Percentiles rank a stretch among this genome's conserved stretches.
These are phyloP conservation scores for Cryptocheilus praepositus DNA, from an alignment of 2,888 invertebrate species.

Conservation along the genomic window DNA sequence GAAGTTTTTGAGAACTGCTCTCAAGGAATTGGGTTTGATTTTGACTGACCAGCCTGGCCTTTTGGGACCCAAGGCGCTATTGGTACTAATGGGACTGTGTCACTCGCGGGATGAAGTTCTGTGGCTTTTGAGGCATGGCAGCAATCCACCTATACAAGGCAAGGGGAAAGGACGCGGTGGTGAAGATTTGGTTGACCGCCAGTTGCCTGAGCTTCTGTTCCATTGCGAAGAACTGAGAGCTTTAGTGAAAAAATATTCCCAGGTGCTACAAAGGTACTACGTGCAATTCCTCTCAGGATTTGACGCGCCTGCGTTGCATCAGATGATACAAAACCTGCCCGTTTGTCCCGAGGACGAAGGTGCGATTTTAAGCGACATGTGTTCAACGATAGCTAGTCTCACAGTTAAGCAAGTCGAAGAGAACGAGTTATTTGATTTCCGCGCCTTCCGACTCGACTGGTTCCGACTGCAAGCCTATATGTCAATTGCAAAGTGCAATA, in stretches of 20 bases:
- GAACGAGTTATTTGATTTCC: conserved; percentile 96
- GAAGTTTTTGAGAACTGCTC: conserved; percentile 95
- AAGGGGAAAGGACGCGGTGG: conserved; percentile 90
- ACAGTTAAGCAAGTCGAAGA: conserved; percentile 97
- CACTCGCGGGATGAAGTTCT: conserved; percentile 97
- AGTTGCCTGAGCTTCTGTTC: conserved; percentile 96
- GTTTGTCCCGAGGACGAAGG: conserved; percentile 96
- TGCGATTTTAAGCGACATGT: conserved; percentile 93
- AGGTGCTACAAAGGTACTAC: conserved; percentile 98
- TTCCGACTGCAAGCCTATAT: conserved; percentile 96
- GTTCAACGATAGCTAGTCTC: conserved; percentile 89
- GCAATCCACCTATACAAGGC: conserved; percentile 90
- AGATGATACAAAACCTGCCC: conserved; percentile 87
- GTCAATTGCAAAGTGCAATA: conserved; percentile 87
- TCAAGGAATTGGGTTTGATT: conserved; percentile 95
- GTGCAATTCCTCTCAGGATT: conserved; percentile 97
- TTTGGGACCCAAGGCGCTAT: conserved; percentile 96
- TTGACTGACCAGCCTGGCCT: conserved; percentile 98
- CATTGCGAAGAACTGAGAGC: conserved; percentile 98
- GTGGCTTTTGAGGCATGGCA: conserved; percentile 97
- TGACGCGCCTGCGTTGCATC: conserved; percentile 94
- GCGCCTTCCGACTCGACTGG: conserved; percentile 97
- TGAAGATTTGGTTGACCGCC: conserved; percentile 96
- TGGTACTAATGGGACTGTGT: conserved; percentile 97
- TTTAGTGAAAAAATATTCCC: conserved; percentile 95